Conservation (phyloP, 2,888 invertebrate genomes). For the Geophilus truncorum region DNA sequence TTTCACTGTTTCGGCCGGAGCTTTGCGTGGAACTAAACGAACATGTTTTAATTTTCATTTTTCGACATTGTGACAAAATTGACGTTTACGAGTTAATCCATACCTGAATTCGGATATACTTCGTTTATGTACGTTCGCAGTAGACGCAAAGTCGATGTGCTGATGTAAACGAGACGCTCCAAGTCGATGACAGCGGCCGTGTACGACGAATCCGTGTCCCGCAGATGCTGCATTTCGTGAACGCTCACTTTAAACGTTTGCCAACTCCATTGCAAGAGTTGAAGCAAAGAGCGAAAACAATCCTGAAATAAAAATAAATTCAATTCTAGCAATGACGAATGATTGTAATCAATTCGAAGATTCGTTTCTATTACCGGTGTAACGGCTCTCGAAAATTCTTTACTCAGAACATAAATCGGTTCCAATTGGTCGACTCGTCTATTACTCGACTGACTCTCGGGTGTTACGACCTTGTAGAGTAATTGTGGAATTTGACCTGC, state of each 20-base stretch:
- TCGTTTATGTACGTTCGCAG: constrained; percentile 82
- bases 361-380: constrained; percentile 57
- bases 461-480: constrained; percentile 64
- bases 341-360: not conserved
- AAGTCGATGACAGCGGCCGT: constrained; percentile 59
- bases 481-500: constrained; percentile 96
- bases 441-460: constrained; percentile 60
- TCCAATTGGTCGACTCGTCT: constrained; percentile 58
- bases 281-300: constrained; percentile 72
- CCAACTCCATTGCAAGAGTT: constrained; percentile 89
- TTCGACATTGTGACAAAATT: not conserved
- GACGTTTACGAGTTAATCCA: constrained; percentile 34
- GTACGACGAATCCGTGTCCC: constrained; percentile 34
- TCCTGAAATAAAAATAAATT: constrained; percentile 48
- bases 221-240: constrained; percentile 52
- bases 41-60: not conserved
- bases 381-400: constrained; percentile 78
- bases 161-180: constrained; percentile 78
- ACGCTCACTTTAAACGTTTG: constrained; percentile 70
- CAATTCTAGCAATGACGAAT: not conserved
- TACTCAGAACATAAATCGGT: constrained; percentile 77
- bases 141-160: constrained; percentile 73
- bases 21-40: constrained; percentile 43
- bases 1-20: constrained; percentile 62
- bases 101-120: constrained; percentile 74